Evolutionary conservation across 2,888 invertebrate species (phyloP).

Genomic region (Pocota personata): DNA sequence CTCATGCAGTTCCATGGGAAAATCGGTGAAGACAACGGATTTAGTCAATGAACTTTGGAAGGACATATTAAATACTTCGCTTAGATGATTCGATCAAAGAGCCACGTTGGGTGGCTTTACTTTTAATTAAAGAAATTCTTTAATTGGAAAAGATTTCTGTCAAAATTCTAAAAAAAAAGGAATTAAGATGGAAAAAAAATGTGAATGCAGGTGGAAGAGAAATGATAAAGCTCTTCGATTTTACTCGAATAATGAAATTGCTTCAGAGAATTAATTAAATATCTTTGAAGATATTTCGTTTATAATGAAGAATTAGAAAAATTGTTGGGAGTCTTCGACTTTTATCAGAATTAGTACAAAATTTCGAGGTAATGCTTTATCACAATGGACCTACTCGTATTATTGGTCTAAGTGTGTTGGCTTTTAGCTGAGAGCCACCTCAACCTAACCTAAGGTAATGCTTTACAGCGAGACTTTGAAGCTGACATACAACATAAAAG

Average conservation of each 20-base stretch:
- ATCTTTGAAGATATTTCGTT: not conserved
- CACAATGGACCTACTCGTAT: no score
- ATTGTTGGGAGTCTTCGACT: no score
- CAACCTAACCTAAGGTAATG: no score
- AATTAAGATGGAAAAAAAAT: not conserved
- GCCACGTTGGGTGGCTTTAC: not conserved
- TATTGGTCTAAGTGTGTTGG: no score
- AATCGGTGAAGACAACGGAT: not conserved
- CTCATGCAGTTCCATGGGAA: not conserved
- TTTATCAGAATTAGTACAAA: no score
- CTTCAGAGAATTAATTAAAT: slow-evolving; percentile 10
- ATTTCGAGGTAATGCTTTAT: no score
- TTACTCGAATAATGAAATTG: not conserved
- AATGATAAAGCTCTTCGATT: not conserved
- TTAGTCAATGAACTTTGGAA: slow-evolving; percentile 12
- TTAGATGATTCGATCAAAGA: slow-evolving; percentile 33
- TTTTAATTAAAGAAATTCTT: slow-evolving; percentile 37
- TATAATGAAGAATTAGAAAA: no score
- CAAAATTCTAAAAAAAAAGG: not conserved
- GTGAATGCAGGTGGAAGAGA: slow-evolving; percentile 12
- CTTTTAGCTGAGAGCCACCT: no score
- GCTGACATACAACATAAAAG: no score
- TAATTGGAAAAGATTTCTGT: not conserved
- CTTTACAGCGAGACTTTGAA: no score
- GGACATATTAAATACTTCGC: slow-evolving; percentile 44